Percentiles rank a stretch among this genome's conserved stretches.
Evolutionary conservation across 2,888 invertebrate species (phyloP).

Genomic region (Amphiduros pacificus): DNA sequence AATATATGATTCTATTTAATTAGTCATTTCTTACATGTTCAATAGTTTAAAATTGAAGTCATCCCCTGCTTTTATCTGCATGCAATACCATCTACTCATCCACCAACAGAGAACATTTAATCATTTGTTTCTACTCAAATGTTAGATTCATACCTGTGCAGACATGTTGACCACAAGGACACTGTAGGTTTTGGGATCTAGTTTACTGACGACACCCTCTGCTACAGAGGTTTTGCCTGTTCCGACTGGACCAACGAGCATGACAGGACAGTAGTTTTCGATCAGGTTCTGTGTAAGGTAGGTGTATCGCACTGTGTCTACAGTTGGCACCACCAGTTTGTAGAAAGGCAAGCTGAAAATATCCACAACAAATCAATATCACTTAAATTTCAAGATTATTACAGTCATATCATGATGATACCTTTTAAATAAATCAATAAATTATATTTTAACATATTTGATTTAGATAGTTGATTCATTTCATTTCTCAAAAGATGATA

Average conservation of each 20-base stretch:
- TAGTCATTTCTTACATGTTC: no score
- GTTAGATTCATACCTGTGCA: slow-evolving; percentile 66
- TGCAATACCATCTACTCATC: no score
- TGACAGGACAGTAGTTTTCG: slow-evolving; percentile 70
- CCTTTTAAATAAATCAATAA: no score
- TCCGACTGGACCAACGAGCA: slow-evolving; percentile 84
- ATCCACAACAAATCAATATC: neutral
- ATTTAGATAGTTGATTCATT: no score
- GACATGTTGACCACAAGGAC: slow-evolving; percentile 83
- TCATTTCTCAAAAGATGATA: no score
- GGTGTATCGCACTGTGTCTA: slow-evolving; percentile 84
- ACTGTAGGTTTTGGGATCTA: slow-evolving; percentile 67
- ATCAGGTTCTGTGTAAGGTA: slow-evolving; percentile 72
- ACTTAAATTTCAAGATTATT: neutral
- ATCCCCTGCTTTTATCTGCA: no score
- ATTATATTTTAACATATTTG: no score
- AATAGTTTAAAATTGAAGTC: no score
- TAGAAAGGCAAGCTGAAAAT: slow-evolving; percentile 68
- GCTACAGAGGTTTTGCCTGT: slow-evolving; percentile 80
- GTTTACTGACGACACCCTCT: slow-evolving; percentile 68
- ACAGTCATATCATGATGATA: neutral
- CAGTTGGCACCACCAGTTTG: slow-evolving; percentile 82
- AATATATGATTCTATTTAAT: no score
- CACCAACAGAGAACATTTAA: no score
- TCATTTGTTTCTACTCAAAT: no score